Conservation (phyloP, 2,888 invertebrate genomes). For the Pristionchus maxplancki region DNA sequence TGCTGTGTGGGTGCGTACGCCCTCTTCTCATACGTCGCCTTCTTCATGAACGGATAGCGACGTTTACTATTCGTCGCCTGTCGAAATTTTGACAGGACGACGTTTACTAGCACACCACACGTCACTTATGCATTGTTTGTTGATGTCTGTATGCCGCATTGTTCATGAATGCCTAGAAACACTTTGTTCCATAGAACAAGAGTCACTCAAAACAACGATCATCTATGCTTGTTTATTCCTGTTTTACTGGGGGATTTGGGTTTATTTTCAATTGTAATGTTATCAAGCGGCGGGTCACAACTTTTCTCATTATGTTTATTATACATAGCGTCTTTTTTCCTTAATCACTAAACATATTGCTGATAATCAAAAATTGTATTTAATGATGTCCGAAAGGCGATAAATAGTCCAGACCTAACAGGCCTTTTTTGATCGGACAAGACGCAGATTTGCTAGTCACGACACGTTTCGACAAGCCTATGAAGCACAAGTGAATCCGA, state of each 20-base stretch:
- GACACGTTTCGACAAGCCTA: no score
- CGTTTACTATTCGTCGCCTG: background rate
- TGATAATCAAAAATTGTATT: background rate
- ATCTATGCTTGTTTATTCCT: background rate
- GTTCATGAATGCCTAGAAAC: background rate
- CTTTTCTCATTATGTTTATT: background rate
- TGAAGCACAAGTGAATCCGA: no score
- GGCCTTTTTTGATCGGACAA: no score
- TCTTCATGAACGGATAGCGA: slow-evolving; percentile 51
- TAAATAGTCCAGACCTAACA: background rate
- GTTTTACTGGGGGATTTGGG: background rate
- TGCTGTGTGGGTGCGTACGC: slow-evolving; percentile 50
- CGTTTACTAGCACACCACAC: background rate
- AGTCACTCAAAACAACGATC: background rate
- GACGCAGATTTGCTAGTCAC: no score
- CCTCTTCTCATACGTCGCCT: slow-evolving; percentile 50
- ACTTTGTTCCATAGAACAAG: background rate
- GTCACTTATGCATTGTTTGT: background rate
- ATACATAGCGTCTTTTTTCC: background rate
- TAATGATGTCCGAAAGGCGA: no score
- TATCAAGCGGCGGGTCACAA: background rate
- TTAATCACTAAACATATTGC: background rate
- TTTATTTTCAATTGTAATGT: background rate
- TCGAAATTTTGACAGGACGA: background rate
- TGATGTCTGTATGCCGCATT: background rate